phyloP scores from a whole-genome alignment of 2,797 vertebrate genomes.

The Galagoides demidoff region DNA sequence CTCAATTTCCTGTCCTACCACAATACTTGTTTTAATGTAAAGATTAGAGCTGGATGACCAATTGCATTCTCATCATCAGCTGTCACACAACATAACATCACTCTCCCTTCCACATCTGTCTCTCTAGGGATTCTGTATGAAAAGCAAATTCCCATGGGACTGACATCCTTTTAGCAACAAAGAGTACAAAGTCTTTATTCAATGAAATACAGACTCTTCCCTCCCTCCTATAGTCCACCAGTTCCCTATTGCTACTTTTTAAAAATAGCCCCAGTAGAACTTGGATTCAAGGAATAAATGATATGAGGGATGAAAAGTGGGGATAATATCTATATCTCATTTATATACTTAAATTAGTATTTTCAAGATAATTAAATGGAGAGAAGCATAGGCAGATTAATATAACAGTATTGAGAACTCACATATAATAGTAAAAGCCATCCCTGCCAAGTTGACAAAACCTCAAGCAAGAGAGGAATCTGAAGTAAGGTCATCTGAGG shows the following conservation, averaged over 20 bases:
- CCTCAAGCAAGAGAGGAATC: background rate
- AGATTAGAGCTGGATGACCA: background rate
- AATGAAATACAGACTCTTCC: background rate
- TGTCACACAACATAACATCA: background rate
- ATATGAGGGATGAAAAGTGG: background rate
- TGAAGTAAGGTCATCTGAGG: background rate
- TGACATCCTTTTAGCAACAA: background rate
- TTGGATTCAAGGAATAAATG: background rate
- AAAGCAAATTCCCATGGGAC: constrained; percentile 14
- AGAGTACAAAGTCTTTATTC: constrained; percentile 26
- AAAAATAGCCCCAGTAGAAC: background rate
- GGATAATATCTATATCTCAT: background rate
- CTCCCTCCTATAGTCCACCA: background rate
- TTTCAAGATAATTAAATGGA: background rate
- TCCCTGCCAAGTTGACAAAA: background rate
- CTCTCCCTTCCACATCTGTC: background rate
- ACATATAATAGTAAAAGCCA: background rate
- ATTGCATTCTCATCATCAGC: background rate
- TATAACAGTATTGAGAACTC: background rate
- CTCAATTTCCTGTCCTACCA: constrained; percentile 37
- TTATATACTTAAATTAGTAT: background rate
- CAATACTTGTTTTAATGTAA: background rate
- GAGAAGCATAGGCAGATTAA: constrained; percentile 9
- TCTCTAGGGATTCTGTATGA: constrained; percentile 42
- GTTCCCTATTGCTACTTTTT: background rate